Conservation (phyloP, 2,888 invertebrate species). For the Dasysyrphus albostriatus region DNA sequence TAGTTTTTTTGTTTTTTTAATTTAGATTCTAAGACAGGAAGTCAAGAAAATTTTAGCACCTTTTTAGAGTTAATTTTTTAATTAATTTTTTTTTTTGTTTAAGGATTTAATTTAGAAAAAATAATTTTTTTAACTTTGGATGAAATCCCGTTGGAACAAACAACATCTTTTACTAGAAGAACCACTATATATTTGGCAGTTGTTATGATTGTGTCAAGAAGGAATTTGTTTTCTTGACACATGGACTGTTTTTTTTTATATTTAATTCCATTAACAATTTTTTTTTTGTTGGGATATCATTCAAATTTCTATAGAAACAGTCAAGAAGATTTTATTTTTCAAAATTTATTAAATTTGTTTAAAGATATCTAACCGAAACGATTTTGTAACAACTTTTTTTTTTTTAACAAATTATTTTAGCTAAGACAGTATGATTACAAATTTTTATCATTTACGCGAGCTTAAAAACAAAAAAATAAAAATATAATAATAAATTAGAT, state of each 20-base stretch:
- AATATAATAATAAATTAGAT: constrained; percentile 35
- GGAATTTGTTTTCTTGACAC: neutral
- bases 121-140: neutral
- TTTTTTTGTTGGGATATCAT: constrained; percentile 33
- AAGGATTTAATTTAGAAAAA: constrained; percentile 28
- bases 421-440: constrained; percentile 32
- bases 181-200: constrained; percentile 37
- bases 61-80: constrained; percentile 45
- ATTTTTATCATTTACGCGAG: constrained; percentile 16
- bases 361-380: constrained; percentile 22
- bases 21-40: constrained; percentile 45
- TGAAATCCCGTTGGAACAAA: constrained; percentile 25
- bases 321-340: constrained; percentile 53
- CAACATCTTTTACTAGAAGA: constrained; percentile 16
- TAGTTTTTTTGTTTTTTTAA: constrained; percentile 1
- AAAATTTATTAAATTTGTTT: constrained; percentile 31
- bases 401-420: constrained; percentile 24
- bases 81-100: constrained; percentile 16
- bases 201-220: constrained; percentile 25
- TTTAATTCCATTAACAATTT: constrained; percentile 13
- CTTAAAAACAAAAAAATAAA: constrained; percentile 9
- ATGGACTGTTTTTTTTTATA: constrained; percentile 18
- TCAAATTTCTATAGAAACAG: constrained; percentile 47
- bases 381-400: constrained; percentile 32
- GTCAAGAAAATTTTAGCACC: constrained; percentile 66